phyloP scores from a whole-genome alignment of 23 tunicate genomes.

The Clavelina lepadiformis region DNA sequence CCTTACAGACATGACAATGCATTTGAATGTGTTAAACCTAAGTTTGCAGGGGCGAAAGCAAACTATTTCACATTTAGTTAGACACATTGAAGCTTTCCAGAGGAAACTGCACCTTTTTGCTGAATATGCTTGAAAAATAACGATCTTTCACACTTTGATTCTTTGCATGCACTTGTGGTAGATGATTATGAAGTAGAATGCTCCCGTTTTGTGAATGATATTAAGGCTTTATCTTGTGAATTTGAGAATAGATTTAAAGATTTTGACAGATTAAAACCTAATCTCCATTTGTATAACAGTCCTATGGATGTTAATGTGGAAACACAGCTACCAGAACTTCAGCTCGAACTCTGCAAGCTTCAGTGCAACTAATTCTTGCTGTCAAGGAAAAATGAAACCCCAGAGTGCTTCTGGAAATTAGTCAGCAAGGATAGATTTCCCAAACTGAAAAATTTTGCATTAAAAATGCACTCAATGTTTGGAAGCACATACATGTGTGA shows the following conservation, averaged over 20 bases:
- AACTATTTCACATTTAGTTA: constrained; percentile 45
- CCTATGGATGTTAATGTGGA: constrained; percentile 21
- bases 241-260: constrained; percentile 32
- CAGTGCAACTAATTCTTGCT: constrained; percentile 30
- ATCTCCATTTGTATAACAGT: constrained; percentile 9
- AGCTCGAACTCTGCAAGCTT: constrained; percentile 25
- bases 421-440: constrained; percentile 11
- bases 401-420: constrained; percentile 16
- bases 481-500: constrained; percentile 13
- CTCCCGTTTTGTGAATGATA: constrained; percentile 31
- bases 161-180: constrained; percentile 32
- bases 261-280: too few species aligned
- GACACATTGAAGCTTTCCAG: constrained; percentile 40
- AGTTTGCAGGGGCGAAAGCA: constrained; percentile 43
- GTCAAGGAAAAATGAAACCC: constrained; percentile 33
- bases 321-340: constrained; percentile 16
- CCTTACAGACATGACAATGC: constrained; percentile 45
- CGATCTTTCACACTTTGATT: constrained; percentile 53
- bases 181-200: constrained; percentile 28
- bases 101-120: constrained; percentile 28
- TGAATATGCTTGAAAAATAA: constrained; percentile 25
- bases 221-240: constrained; percentile 23
- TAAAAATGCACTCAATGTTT: constrained; percentile 18
- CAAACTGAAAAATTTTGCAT: too few species aligned
- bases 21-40: constrained; percentile 48